Evolutionary conservation across 2,888 invertebrate genomes (phyloP).

Genomic region (Lasioglossum villosulum): DNA sequence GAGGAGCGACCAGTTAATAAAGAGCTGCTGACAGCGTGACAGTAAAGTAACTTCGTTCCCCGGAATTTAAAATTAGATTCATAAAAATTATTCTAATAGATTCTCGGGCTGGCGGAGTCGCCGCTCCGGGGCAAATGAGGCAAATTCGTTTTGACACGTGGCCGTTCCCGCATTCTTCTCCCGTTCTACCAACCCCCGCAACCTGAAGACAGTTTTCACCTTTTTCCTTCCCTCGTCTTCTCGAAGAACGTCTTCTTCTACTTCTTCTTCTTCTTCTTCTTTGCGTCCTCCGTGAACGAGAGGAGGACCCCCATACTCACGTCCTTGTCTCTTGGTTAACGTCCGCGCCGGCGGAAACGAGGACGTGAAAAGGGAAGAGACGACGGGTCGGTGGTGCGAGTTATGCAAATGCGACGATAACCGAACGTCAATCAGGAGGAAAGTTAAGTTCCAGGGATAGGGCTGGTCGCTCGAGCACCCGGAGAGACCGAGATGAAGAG

Average conservation of each 20-base stretch:
- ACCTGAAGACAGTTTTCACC: conserved; percentile 24
- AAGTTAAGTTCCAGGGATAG: conserved; percentile 78
- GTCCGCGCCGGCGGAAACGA: conserved; percentile 46
- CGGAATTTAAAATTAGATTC: conserved; percentile 84
- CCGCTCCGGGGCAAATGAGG: conserved; percentile 79
- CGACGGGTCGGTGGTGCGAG: conserved; percentile 69
- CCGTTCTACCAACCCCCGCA: conserved; percentile 45
- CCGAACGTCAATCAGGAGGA: conserved; percentile 83
- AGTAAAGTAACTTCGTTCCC: conserved; percentile 82
- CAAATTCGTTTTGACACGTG: conserved; percentile 84
- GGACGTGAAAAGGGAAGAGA: conserved; percentile 54
- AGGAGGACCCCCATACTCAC: conserved; percentile 42
- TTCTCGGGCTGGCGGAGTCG: conserved; percentile 77
- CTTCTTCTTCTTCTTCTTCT: conserved; percentile 37
- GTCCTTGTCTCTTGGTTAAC: conserved; percentile 65
- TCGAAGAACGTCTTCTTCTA: conserved; percentile 36
- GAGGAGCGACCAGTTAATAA: conserved; percentile 80
- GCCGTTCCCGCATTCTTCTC: conserved; percentile 73
- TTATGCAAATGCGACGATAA: conserved; percentile 84
- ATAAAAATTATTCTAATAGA: conserved; percentile 85
- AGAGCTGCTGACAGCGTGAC: conserved; percentile 82
- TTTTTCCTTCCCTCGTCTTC: conserved; percentile 44
- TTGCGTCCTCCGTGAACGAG: not conserved
- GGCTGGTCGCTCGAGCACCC: conserved; percentile 42
- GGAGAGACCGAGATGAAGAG: conserved; percentile 31